A percentile compares a stretch with the other conserved stretches of the same genome.
Conservation (phyloP, 2,888 invertebrate genomes). For the Sipunculus nudus region DNA sequence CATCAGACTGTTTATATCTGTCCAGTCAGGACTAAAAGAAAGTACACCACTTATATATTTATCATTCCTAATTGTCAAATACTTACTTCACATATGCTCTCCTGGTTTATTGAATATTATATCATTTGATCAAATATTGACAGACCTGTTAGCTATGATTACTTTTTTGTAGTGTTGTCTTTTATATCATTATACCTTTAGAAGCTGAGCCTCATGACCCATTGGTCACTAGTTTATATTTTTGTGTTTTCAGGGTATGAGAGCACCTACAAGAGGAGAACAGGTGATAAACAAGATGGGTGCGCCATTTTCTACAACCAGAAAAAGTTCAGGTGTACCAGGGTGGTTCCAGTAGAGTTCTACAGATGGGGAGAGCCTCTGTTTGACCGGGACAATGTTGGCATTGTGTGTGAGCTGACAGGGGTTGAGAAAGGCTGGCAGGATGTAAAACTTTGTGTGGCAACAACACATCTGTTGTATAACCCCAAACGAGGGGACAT, state of each 20-base stretch:
- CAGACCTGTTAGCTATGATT: too few species aligned
- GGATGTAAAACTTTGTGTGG: constrained; percentile 55
- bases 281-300: constrained; percentile 81
- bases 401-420: constrained; percentile 78
- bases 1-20: too few species aligned
- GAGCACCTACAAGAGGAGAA: constrained; percentile 84
- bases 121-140: too few species aligned
- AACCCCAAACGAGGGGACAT: constrained; percentile 91
- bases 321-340: constrained; percentile 75
- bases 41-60: too few species aligned
- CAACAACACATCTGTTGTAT: constrained; percentile 93
- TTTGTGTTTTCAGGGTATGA: constrained; percentile 72
- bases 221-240: too few species aligned
- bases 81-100: too few species aligned
- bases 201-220: too few species aligned
- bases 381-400: constrained; percentile 88
- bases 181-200: too few species aligned
- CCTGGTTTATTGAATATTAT: too few species aligned
- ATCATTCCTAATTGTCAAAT: too few species aligned
- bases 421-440: constrained; percentile 21
- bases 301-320: constrained; percentile 86
- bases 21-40: too few species aligned
- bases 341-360: constrained; percentile 78
- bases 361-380: constrained; percentile 71
- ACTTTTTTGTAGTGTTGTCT: too few species aligned